Conservation (phyloP, 2,797 vertebrate genomes). For the Scolopax bukidnonensis region DNA sequence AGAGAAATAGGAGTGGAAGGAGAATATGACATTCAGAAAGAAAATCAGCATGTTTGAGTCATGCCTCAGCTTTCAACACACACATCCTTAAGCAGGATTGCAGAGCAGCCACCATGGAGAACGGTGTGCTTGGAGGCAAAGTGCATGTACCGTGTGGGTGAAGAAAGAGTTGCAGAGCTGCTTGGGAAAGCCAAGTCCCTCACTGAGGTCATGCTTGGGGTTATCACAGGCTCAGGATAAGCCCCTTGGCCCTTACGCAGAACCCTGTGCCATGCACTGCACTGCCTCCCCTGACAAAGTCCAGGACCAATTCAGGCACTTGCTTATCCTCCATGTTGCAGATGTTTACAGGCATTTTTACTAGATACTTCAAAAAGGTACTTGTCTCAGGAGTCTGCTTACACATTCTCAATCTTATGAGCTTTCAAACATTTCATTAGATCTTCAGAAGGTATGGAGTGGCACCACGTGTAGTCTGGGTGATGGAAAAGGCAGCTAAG, state of each 20-base stretch:
- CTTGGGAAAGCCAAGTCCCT: not conserved
- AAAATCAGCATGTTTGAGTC: not conserved
- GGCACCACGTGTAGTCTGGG: not conserved
- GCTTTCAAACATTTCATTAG: slow-evolving; percentile 22
- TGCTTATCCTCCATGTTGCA: not conserved
- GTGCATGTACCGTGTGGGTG: not conserved
- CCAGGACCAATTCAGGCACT: not conserved
- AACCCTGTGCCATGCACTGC: not conserved
- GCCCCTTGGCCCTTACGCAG: not conserved
- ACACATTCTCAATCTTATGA: not conserved
- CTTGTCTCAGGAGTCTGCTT: not conserved
- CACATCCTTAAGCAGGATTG: not conserved
- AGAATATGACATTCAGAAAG: not conserved
- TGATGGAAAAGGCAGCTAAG: not conserved
- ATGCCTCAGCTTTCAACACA: not conserved
- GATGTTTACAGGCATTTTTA: not conserved
- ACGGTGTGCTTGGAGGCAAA: not conserved
- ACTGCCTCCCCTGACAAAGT: not conserved
- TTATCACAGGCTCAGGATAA: not conserved
- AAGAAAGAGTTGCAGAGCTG: not conserved
- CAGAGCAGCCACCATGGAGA: not conserved
- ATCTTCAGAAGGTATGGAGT: not conserved
- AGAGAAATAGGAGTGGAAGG: not conserved
- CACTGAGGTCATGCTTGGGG: not conserved
- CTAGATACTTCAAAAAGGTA: not conserved